These are phyloP conservation scores for Siniperca knerii DNA, from an alignment of 2,113 vertebrate genomes.

Conservation along the genomic window DNA sequence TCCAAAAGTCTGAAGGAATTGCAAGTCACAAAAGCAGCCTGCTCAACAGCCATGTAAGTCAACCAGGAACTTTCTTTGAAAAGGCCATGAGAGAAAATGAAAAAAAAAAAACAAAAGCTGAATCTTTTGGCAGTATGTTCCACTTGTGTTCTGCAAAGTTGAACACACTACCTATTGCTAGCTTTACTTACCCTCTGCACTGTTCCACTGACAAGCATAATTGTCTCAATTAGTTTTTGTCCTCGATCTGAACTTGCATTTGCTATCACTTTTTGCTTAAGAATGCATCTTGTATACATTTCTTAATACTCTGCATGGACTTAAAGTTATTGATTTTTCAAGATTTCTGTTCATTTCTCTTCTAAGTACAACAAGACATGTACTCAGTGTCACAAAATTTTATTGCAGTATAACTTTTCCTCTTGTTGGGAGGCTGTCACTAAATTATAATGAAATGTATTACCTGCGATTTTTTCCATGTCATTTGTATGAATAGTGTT, in stretches of 20 bases:
- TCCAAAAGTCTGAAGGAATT: slow-evolving; percentile 99
- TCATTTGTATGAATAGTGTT: slow-evolving; percentile 32
- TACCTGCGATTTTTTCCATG: not conserved
- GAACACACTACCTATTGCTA: slow-evolving; percentile 52
- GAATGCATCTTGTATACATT: slow-evolving; percentile 23
- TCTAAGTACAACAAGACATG: slow-evolving; percentile 2
- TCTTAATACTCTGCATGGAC: slow-evolving; percentile 43
- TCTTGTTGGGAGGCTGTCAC: slow-evolving; percentile 4
- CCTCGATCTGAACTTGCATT: slow-evolving; percentile 50
- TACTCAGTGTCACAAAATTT: not conserved
- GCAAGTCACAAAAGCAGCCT: slow-evolving; percentile 99
- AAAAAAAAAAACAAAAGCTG: slow-evolving; percentile 31
- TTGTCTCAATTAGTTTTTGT: slow-evolving; percentile 21
- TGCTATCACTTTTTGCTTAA: slow-evolving; percentile 50
- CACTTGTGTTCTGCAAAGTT: slow-evolving; percentile 28
- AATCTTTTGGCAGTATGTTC: slow-evolving; percentile 60
- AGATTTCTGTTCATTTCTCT: slow-evolving; percentile 14
- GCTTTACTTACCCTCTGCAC: slow-evolving; percentile 51
- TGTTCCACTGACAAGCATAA: slow-evolving; percentile 37
- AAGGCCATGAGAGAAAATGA: slow-evolving; percentile 51
- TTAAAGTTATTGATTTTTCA: slow-evolving; percentile 8
- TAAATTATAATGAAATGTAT: slow-evolving; percentile 10
- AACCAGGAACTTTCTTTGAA: slow-evolving; percentile 78
- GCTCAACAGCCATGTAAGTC: slow-evolving; percentile 99
- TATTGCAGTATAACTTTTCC: slow-evolving; percentile 4